Base-by-base conservation (phyloP, 2,888 invertebrate species). In the Myathropa florea region DNA sequence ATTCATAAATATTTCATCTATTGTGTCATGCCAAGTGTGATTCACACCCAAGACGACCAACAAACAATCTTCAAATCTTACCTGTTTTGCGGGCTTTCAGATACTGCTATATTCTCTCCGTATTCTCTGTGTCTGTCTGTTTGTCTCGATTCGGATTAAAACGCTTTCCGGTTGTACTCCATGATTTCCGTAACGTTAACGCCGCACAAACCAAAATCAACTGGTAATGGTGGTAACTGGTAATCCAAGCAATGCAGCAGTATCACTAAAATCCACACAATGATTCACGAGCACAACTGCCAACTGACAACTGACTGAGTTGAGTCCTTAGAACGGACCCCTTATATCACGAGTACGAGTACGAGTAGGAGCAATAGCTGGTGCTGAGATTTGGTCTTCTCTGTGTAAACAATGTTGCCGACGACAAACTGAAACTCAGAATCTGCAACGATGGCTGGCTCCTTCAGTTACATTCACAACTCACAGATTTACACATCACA, bases 1-100 rank as follows among this genome's bases (percentile, higher is more conserved):
- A 81, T 75, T 83, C 78, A 83, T 83, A 75, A 86, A 86, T 86
- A 83, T 83, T 83, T 86, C 73, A 79, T 83, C 86, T 79, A 86
- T 86, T 82, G 86, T 86, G 86, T 86, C 86, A 86, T 83, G 78
- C 83, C 65, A 75, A 46, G 46, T 46, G 60, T 86, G 86, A 86
- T 67, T 86, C 82, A 86, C 60, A 26, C 76, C 59, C 59, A 78
- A 86, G 82, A 73, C 53, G 65, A 73, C 67, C 68, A 64, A 78
- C 46, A 57, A 23, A 57, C 57, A 57, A 24, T 57, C 57, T 70
- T 55, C 18, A 83, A 68, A 71, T 83, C 83, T 86, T 86, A 86
- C 86, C 86, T 86, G 86, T 83, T 86, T 83, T 21, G 46, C 39
- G 65, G 21, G 30, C n/a, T 46, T 65, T 65, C 12, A 12, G 23